These are phyloP conservation scores for Tor tambroides DNA, from an alignment of 2,113 vertebrate species.

Conservation along the genomic window DNA sequence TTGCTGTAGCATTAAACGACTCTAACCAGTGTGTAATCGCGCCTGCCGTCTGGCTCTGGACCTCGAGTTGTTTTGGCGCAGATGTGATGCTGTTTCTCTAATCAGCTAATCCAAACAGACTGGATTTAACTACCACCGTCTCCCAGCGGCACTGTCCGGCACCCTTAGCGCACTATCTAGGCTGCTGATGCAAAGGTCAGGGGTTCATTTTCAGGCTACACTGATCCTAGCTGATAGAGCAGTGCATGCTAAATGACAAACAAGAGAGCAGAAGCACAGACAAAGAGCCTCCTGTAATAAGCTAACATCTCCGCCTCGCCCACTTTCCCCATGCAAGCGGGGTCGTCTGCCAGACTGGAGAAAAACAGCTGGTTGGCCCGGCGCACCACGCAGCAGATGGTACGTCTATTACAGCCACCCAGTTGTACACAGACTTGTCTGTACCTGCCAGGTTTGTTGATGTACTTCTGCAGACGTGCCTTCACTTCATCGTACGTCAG, in stretches of 20 bases:
- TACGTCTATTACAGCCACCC: slow-evolving; percentile 37
- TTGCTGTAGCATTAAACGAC: slow-evolving; percentile 28
- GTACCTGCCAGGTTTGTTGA: slow-evolving; percentile 94
- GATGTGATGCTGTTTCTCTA: slow-evolving; percentile 35
- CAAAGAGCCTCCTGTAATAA: slow-evolving; percentile 53
- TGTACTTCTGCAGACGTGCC: slow-evolving; percentile 93
- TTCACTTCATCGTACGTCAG: slow-evolving; percentile 97
- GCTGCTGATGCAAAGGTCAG: neutral
- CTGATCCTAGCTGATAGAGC: neutral
- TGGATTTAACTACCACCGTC: neutral
- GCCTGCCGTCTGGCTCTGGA: neutral
- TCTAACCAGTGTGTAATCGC: neutral
- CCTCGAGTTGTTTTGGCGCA: slow-evolving; percentile 35
- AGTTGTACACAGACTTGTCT: slow-evolving; percentile 42
- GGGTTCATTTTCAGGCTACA: neutral
- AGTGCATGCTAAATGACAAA: slow-evolving; percentile 29
- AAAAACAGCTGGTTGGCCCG: slow-evolving; percentile 52
- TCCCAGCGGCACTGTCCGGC: neutral
- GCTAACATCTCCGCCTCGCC: slow-evolving; percentile 38
- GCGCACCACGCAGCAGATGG: slow-evolving; percentile 46
- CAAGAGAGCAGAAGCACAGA: neutral
- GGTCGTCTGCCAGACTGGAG: slow-evolving; percentile 35
- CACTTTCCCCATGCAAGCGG: slow-evolving; percentile 36
- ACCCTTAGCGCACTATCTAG: no score
- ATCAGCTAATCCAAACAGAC: slow-evolving; percentile 36